Percentiles rank a stretch among this genome's conserved stretches.
These are phyloP conservation scores for Ornithorhynchus anatinus DNA, from an alignment of 2,113 vertebrate species.

Conservation along the genomic window DNA sequence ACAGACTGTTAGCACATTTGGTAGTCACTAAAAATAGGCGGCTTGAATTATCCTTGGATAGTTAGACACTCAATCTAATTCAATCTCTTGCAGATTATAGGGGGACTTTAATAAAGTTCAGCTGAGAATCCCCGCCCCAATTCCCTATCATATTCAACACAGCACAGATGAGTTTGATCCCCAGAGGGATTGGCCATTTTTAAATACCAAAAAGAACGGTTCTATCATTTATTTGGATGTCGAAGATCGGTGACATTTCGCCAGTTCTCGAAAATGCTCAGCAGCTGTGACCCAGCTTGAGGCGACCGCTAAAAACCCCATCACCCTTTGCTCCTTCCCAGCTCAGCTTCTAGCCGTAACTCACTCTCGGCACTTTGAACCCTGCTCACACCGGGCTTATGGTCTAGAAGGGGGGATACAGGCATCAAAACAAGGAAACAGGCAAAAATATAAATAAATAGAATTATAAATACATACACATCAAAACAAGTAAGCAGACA, in stretches of 20 bases:
- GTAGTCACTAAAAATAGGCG: slow-evolving; percentile 29
- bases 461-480: too few species aligned
- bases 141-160: slow-evolving; percentile 11
- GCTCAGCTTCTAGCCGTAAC: too few species aligned
- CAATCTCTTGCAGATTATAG: slow-evolving; percentile 7
- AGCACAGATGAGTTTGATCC: slow-evolving; percentile 43
- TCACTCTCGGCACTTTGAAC: too few species aligned
- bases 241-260: slow-evolving; percentile 5
- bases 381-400: too few species aligned
- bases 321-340: too few species aligned
- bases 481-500: too few species aligned
- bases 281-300: too few species aligned
- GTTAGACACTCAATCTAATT: slow-evolving; percentile 10
- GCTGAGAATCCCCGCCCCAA: background rate
- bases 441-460: too few species aligned
- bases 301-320: too few species aligned
- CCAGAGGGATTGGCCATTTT: slow-evolving; percentile 12
- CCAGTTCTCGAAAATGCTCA: slow-evolving; percentile 14
- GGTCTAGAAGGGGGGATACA: too few species aligned
- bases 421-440: too few species aligned
- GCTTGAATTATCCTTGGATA: slow-evolving; percentile 3
- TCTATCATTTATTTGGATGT: background rate
- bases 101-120: background rate
- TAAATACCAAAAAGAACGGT: slow-evolving; percentile 33
- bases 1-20: background rate